Conservation (phyloP, 2,113 vertebrate genomes). For the Larimichthys crocea region DNA sequence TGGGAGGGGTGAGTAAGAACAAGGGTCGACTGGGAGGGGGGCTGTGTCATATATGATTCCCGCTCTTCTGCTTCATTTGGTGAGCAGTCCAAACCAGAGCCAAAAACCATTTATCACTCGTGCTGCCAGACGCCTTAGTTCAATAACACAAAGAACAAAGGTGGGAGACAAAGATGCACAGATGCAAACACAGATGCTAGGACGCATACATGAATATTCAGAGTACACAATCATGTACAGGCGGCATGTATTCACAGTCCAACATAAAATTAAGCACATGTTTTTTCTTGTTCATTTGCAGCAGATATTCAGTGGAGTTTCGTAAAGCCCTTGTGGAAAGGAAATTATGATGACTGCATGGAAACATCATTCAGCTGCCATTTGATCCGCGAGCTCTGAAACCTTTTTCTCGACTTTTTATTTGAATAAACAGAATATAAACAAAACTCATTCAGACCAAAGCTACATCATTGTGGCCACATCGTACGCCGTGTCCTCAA, state of each 20-base stretch:
- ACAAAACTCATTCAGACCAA: not conserved
- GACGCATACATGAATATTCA: slow-evolving; percentile 54
- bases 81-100: slow-evolving; percentile 51
- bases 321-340: not conserved
- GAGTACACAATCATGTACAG: not conserved
- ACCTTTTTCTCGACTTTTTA: not conserved
- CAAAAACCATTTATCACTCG: slow-evolving; percentile 70
- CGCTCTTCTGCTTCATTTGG: slow-evolving; percentile 62
- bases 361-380: not conserved
- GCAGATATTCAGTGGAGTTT: not conserved
- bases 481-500: slow-evolving; percentile 18
- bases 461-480: not conserved
- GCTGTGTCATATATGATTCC: slow-evolving; percentile 46
- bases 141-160: slow-evolving; percentile 64
- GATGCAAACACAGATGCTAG: slow-evolving; percentile 57
- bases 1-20: slow-evolving; percentile 16
- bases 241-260: slow-evolving; percentile 39
- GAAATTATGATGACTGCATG: not conserved
- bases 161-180: slow-evolving; percentile 47
- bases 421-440: slow-evolving; percentile 2
- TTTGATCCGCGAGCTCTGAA: not conserved
- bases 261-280: not conserved
- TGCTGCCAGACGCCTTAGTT: slow-evolving; percentile 55
- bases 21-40: slow-evolving; percentile 21
- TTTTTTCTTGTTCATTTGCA: slow-evolving; percentile 29